Evolutionary conservation across 2,888 invertebrate genomes (phyloP).

Genomic region (Apamea sordens): DNA sequence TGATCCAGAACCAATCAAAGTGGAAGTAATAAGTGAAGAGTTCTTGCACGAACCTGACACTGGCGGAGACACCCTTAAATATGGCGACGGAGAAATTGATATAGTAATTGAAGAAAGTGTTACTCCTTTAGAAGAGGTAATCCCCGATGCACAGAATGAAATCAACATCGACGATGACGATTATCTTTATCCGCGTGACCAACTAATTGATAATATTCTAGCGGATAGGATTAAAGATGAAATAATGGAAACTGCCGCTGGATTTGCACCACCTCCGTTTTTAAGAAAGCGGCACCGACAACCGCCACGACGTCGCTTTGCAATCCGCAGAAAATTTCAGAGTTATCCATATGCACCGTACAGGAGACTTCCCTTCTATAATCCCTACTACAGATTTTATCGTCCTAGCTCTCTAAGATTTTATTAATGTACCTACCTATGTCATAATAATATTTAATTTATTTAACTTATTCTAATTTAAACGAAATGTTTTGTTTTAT

Average conservation of each 20-base stretch:
- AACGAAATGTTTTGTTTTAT: constrained; percentile 13
- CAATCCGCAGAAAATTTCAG: constrained; percentile 77
- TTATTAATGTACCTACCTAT: constrained; percentile 70
- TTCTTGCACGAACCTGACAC: constrained; percentile 46
- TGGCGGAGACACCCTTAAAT: constrained; percentile 57
- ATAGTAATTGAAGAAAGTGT: constrained; percentile 77
- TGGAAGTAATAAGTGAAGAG: constrained; percentile 66
- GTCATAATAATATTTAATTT: constrained; percentile 14
- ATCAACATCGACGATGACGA: constrained; percentile 67
- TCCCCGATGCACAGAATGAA: constrained; percentile 69
- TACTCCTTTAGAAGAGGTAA: constrained; percentile 58
- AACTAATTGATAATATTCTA: constrained; percentile 72
- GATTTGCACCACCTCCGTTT: constrained; percentile 81
- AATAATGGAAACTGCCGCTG: constrained; percentile 85
- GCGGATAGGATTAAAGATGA: constrained; percentile 77
- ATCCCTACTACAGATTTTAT: constrained; percentile 80
- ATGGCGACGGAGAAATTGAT: constrained; percentile 70
- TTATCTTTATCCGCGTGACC: constrained; percentile 58
- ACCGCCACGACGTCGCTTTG: constrained; percentile 70
- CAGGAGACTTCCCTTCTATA: constrained; percentile 74
- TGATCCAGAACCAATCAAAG: constrained; percentile 69
- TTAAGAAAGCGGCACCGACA: constrained; percentile 69
- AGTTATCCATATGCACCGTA: constrained; percentile 74
- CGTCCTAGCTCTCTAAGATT: constrained; percentile 85
- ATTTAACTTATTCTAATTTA: constrained; percentile 62